Percentiles rank a stretch among this genome's conserved stretches.
phyloP scores from a whole-genome alignment of 2,797 vertebrate species.

The Sus cebifrons region DNA sequence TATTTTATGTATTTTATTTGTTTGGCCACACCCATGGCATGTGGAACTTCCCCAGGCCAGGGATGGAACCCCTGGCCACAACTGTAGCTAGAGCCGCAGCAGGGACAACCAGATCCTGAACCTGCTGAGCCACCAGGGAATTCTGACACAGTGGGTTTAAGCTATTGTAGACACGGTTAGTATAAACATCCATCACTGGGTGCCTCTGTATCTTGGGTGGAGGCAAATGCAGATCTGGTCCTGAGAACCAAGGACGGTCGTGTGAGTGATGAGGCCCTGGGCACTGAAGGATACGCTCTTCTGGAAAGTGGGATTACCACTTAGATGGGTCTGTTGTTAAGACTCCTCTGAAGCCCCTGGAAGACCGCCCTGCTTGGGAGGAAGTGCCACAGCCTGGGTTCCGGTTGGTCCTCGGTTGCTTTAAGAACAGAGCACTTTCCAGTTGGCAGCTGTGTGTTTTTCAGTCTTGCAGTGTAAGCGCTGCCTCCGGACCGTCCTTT shows the following conservation, averaged over 20 bases:
- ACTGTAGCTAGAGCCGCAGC: too few species aligned
- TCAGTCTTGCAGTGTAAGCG: accelerated
- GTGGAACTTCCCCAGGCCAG: too few species aligned
- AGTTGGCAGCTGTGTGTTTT: accelerated
- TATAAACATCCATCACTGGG: accelerated
- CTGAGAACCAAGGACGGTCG: neutral
- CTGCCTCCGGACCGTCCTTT: neutral
- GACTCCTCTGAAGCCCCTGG: accelerated
- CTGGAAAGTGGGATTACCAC: accelerated
- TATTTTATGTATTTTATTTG: too few species aligned
- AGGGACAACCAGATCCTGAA: too few species aligned
- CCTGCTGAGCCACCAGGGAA: too few species aligned
- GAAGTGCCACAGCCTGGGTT: accelerated
- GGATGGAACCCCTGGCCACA: too few species aligned
- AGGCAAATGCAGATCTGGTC: accelerated
- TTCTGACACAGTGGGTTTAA: too few species aligned
- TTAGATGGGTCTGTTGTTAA: accelerated
- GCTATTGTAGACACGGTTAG: accelerated
- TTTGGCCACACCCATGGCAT: too few species aligned
- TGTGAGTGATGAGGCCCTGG: neutral
- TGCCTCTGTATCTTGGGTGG: neutral
- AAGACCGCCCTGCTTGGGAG: neutral
- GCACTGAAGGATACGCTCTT: accelerated
- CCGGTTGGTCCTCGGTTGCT: accelerated
- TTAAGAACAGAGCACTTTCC: accelerated